Percentiles rank a stretch among this genome's conserved stretches.
Conservation (phyloP, 2,113 vertebrate genomes). For the Marmota flaviventris region DNA sequence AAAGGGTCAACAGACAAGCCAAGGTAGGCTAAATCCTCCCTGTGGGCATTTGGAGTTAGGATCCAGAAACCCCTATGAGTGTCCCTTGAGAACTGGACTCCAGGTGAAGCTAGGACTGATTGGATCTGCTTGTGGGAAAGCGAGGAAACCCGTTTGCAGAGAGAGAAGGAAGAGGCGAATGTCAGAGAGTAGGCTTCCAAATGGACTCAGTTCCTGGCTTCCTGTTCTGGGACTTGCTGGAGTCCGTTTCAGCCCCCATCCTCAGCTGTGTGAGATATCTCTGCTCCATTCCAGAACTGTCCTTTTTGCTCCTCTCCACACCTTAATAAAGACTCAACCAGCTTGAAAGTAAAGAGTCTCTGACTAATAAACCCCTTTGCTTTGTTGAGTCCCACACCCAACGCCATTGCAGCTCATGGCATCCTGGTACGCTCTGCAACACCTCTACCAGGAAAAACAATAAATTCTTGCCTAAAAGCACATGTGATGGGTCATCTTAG, state of each 20-base stretch:
- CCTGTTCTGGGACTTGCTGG: too few relatives aligned
- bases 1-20: neutral
- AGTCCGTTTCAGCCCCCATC: neutral
- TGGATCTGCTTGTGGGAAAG: accelerated
- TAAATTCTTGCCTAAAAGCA: neutral
- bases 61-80: neutral
- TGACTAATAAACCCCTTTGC: neutral
- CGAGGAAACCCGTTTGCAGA: neutral
- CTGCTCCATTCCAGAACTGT: neutral
- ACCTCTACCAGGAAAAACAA: too few relatives aligned
- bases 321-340: neutral
- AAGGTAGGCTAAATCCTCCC: neutral
- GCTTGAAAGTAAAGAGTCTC: neutral
- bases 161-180: neutral
- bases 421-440: neutral
- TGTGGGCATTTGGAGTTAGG: neutral
- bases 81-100: neutral
- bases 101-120: neutral
- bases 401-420: neutral
- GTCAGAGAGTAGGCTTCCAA: neutral
- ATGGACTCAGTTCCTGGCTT: neutral
- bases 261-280: too few relatives aligned
- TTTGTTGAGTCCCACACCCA: neutral
- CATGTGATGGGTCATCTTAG: neutral
- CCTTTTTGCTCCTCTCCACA: neutral